Conservation (phyloP, 2,113 vertebrate genomes). For the Hemiscyllium ocellatum region DNA sequence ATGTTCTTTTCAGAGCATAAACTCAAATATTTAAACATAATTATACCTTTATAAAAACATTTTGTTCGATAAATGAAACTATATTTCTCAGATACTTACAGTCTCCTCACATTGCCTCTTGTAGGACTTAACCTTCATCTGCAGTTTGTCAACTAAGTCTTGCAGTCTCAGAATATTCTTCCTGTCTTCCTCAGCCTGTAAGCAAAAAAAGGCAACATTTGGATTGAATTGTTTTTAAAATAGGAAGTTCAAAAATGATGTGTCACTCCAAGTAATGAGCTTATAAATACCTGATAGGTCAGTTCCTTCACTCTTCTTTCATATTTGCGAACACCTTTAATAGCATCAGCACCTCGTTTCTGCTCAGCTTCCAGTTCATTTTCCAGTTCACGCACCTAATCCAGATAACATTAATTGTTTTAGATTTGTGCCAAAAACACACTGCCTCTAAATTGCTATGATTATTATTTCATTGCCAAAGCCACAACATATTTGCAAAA, state of each 20-base stretch:
- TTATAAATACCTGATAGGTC: constrained; percentile 31
- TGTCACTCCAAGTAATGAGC: not conserved
- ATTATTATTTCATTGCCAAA: not conserved
- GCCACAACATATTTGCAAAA: not conserved
- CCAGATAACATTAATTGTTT: not conserved
- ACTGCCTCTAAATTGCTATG: not conserved
- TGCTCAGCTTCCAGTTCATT: constrained; percentile 62
- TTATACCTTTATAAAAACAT: not conserved
- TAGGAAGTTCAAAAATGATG: not conserved
- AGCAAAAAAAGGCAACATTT: not conserved
- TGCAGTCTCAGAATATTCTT: constrained; percentile 63
- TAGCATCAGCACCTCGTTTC: constrained; percentile 54
- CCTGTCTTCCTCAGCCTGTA: constrained; percentile 65
- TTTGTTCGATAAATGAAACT: not conserved
- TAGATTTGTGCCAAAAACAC: not conserved
- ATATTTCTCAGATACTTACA: constrained; percentile 24
- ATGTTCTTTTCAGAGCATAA: not conserved
- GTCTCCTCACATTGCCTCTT: constrained; percentile 39
- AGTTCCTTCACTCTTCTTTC: constrained; percentile 41
- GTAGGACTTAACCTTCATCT: constrained; percentile 66
- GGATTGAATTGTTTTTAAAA: not conserved
- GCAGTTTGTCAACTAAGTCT: constrained; percentile 69
- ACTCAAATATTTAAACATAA: not conserved
- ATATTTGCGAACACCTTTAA: constrained; percentile 65
- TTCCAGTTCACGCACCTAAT: constrained; percentile 61